Evolutionary conservation across 64 coral and sea anemone genomes (phyloP).

Genomic region (Catalaphyllia jardinei): DNA sequence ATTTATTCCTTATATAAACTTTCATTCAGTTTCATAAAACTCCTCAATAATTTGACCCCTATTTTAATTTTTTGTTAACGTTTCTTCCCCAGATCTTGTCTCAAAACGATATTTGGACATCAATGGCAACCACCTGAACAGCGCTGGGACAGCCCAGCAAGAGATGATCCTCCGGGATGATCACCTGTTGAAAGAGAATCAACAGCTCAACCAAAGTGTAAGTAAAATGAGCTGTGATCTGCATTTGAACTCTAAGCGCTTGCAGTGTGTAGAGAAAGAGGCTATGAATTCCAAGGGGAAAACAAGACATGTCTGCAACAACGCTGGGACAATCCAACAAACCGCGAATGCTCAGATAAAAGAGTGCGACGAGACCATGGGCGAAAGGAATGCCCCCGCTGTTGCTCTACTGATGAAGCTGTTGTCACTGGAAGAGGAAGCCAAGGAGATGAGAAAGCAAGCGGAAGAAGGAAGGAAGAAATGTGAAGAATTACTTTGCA

Average conservation of each 20-base stretch:
- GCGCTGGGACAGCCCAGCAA: conserved; percentile 52
- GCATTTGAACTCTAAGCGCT: conserved; percentile 43
- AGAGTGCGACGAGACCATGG: conserved; percentile 42
- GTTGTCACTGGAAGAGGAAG: conserved; percentile 70
- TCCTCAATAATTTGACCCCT: too few relatives aligned
- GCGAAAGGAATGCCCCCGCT: conserved; percentile 45
- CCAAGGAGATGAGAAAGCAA: conserved; percentile 49
- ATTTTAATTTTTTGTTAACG: too few relatives aligned
- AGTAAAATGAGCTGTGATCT: conserved; percentile 61
- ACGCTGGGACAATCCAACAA: conserved; percentile 51
- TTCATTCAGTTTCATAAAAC: too few relatives aligned
- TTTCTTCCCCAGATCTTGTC: neutral
- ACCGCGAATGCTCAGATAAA: neutral
- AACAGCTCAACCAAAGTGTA: conserved; percentile 56
- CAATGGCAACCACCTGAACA: conserved; percentile 63
- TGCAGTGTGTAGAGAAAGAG: conserved; percentile 47
- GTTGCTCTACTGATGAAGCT: conserved; percentile 77
- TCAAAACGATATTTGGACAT: conserved; percentile 58
- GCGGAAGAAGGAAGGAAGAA: conserved; percentile 35
- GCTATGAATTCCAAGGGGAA: conserved; percentile 28
- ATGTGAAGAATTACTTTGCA: conserved; percentile 47
- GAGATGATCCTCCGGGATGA: conserved; percentile 79
- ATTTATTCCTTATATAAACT: too few relatives aligned
- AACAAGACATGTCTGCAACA: conserved; percentile 61
- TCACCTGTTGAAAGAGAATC: conserved; percentile 70